Percentiles rank a stretch among this genome's conserved stretches.
Evolutionary conservation across 2,113 vertebrate species (phyloP).

Genomic region (Tyto alba): DNA sequence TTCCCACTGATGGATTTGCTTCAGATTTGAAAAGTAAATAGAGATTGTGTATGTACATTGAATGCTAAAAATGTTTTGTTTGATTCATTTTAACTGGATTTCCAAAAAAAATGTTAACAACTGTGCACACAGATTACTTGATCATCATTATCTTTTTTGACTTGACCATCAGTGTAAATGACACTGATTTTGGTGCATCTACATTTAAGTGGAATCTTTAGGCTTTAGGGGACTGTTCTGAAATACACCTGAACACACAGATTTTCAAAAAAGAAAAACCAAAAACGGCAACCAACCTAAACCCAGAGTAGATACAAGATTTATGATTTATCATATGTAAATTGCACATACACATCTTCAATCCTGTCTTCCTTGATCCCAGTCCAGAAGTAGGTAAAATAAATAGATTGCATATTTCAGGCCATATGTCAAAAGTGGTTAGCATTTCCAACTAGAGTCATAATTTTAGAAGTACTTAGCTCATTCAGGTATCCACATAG

Average conservation of each 20-base stretch:
- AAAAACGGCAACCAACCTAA: background rate
- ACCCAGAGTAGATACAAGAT: background rate
- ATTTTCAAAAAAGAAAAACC: background rate
- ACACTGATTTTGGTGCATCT: background rate
- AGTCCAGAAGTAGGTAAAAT: background rate
- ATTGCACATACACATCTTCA: background rate
- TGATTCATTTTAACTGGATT: background rate
- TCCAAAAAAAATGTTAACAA: background rate
- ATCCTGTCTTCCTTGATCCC: background rate
- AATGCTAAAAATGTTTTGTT: background rate
- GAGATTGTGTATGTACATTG: background rate
- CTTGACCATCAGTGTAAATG: background rate
- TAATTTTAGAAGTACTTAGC: background rate
- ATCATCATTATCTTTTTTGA: background rate
- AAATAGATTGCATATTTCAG: background rate
- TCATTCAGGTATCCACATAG: constrained; percentile 4
- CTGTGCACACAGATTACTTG: background rate
- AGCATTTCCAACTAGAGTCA: background rate
- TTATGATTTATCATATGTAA: background rate
- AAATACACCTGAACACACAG: background rate
- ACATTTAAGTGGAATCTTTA: background rate
- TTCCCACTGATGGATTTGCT: background rate
- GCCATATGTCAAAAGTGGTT: background rate
- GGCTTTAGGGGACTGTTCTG: background rate
- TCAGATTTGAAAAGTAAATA: background rate